Evolutionary conservation across 2,888 invertebrate species (phyloP).

Genomic region (Leucophenga montana): DNA sequence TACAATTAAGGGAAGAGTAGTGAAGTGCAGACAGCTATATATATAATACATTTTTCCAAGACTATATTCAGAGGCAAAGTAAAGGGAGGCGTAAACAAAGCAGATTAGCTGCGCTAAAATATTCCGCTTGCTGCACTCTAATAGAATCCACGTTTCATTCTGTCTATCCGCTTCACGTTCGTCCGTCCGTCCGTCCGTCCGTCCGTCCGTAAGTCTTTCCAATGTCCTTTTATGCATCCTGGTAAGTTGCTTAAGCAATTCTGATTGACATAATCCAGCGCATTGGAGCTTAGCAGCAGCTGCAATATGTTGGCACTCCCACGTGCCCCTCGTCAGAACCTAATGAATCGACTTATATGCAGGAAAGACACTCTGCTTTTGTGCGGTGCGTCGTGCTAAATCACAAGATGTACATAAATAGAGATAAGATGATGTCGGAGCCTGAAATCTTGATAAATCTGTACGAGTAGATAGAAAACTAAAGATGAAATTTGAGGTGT

Average conservation of each 20-base stretch:
- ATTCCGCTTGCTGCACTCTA: not conserved
- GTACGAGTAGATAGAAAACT: too few species aligned
- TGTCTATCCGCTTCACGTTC: not conserved
- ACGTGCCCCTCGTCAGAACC: not conserved
- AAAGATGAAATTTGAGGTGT: too few species aligned
- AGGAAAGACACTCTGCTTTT: too few species aligned
- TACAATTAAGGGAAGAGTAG: not conserved
- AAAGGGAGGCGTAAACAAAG: too few species aligned
- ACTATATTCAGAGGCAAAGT: not conserved
- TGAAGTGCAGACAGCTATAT: not conserved
- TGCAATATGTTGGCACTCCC: slow-evolving; percentile 1
- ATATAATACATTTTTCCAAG: too few species aligned
- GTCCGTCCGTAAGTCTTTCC: too few species aligned
- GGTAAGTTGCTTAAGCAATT: slow-evolving; percentile 44
- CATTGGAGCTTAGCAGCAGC: not conserved
- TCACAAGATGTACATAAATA: slow-evolving; percentile 2
- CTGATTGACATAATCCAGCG: slow-evolving; percentile 54
- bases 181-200: not conserved
- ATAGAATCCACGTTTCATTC: too few species aligned
- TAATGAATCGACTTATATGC: not conserved
- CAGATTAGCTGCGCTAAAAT: too few species aligned
- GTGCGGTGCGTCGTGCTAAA: not conserved
- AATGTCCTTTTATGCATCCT: not conserved
- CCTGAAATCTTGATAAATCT: too few species aligned
- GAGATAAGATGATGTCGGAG: not conserved